A percentile compares a stretch with the other conserved stretches of the same genome.
Conservation (phyloP, 2,113 vertebrate genomes). For the Ifrita kowaldi region DNA sequence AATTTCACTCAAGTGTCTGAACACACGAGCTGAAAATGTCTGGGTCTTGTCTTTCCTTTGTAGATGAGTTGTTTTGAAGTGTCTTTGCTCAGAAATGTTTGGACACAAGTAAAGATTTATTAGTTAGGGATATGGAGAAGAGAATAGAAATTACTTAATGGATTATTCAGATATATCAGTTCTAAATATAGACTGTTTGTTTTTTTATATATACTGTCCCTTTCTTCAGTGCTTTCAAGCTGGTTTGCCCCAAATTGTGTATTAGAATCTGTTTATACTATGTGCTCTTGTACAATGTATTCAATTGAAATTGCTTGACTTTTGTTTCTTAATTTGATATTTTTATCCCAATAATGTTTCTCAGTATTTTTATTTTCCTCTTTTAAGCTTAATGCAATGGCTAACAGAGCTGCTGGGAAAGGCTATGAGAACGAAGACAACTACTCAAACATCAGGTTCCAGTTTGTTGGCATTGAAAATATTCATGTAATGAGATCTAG, state of each 20-base stretch:
- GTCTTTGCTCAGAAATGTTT: neutral
- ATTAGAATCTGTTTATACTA: neutral
- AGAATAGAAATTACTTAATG: neutral
- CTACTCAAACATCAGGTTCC: conserved; percentile 98
- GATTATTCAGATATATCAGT: neutral
- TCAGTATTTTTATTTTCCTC: neutral
- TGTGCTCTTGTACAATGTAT: neutral
- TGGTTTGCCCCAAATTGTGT: neutral
- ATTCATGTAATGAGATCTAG: conserved; percentile 97
- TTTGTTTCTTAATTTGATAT: neutral
- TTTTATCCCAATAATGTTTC: neutral
- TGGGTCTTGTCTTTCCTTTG: neutral
- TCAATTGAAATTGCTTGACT: neutral
- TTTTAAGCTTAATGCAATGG: conserved; percentile 91
- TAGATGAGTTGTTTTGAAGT: neutral
- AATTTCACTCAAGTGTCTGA: neutral
- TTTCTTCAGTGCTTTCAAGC: neutral
- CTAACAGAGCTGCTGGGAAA: conserved; percentile 96
- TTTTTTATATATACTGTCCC: neutral
- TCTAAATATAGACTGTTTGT: neutral
- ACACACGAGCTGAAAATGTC: neutral
- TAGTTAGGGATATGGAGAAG: neutral
- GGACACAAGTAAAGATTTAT: neutral
- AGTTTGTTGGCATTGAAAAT: conserved; percentile 99
- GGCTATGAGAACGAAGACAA: conserved; percentile 99